Evolutionary conservation across 1,140 invertebrate species (phyloP).

Genomic region (Brachionus plicatilis): DNA sequence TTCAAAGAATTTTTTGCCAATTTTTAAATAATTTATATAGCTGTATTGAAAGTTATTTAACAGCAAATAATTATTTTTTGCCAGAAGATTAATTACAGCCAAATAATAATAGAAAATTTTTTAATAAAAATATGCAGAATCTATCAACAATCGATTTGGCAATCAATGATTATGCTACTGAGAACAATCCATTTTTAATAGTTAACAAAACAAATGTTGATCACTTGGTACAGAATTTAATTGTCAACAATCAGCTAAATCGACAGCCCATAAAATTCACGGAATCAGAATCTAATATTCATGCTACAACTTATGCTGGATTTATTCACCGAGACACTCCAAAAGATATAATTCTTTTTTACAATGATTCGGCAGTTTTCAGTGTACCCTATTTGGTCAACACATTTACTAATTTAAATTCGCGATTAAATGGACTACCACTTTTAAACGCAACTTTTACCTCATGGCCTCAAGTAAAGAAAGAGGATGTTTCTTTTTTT

Average conservation of each 20-base stretch:
- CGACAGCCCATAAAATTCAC: background rate
- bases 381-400: background rate
- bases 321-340: background rate
- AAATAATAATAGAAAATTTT: too few relatives aligned
- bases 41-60: too few relatives aligned
- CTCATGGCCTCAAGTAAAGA: conserved; percentile 11
- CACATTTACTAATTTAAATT: background rate
- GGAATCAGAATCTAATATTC: background rate
- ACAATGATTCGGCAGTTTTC: conserved; percentile 27
- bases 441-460: background rate
- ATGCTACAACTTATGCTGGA: background rate
- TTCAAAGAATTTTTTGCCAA: too few relatives aligned
- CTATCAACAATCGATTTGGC: background rate
- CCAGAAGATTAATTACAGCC: too few relatives aligned
- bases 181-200: background rate
- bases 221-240: background rate
- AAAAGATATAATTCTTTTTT: background rate
- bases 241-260: background rate
- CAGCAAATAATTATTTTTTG: too few relatives aligned
- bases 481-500: background rate
- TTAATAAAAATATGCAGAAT: background rate
- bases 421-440: background rate
- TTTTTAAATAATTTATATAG: too few relatives aligned
- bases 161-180: conserved; percentile 18
- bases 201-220: conserved; percentile 37